phyloP scores from a whole-genome alignment of 2,113 vertebrate species.

The Tretioscincus oriximinensis region DNA sequence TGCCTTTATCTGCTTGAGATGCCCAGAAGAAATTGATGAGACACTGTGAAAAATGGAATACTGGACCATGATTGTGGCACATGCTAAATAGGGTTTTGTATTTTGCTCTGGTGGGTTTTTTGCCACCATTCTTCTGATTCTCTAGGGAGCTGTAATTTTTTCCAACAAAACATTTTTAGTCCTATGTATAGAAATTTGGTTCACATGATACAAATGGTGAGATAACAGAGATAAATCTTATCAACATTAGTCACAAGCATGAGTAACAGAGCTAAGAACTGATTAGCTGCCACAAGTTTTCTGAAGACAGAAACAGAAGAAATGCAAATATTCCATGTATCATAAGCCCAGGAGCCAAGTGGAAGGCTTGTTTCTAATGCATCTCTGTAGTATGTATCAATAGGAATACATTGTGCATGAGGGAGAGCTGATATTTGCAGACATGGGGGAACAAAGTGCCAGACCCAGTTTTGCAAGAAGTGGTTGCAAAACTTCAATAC shows the following conservation, averaged over 20 bases:
- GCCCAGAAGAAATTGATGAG: too few species aligned
- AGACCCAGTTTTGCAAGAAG: not conserved
- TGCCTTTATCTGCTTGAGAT: too few species aligned
- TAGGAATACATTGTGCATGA: not conserved
- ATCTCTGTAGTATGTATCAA: not conserved
- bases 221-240: not conserved
- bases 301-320: not conserved
- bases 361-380: too few species aligned
- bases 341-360: not conserved
- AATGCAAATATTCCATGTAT: not conserved
- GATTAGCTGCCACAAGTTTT: not conserved
- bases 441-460: not conserved
- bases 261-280: not conserved
- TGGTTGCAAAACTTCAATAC: not conserved
- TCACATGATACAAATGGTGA: not conserved
- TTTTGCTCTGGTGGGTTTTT: too few species aligned
- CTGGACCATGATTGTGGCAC: too few species aligned
- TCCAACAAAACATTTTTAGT: not conserved
- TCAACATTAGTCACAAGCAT: not conserved
- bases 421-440: not conserved
- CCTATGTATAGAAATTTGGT: not conserved
- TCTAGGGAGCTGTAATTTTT: constrained; percentile 34
- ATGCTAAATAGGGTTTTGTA: too few species aligned
- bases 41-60: too few species aligned
- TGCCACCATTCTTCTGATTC: constrained; percentile 24